A percentile compares a stretch with the other conserved stretches of the same genome.
Evolutionary conservation across 2,888 invertebrate genomes (phyloP).

Genomic region (Thyatira batis): DNA sequence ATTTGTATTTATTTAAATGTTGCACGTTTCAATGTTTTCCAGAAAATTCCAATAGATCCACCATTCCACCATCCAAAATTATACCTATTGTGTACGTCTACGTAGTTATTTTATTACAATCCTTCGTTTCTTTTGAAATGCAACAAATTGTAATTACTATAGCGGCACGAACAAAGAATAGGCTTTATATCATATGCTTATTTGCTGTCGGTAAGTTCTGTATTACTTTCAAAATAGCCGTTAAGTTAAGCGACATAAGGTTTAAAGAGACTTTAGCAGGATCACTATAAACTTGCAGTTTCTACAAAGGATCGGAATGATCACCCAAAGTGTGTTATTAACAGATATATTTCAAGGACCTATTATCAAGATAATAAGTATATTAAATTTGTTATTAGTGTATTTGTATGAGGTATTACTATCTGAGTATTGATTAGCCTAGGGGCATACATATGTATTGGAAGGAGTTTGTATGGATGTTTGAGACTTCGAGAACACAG

Average conservation of each 20-base stretch:
- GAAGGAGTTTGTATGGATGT: too few relatives aligned
- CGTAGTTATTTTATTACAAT: constrained; percentile 30
- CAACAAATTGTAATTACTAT: constrained; percentile 41
- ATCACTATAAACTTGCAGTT: neutral
- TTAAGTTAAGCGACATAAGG: neutral
- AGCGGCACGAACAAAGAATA: constrained; percentile 45
- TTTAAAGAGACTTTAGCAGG: neutral
- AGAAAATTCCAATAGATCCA: neutral
- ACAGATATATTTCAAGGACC: constrained; percentile 39
- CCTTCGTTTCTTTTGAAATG: constrained; percentile 36
- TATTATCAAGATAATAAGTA: constrained; percentile 46
- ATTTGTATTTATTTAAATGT: too few relatives aligned
- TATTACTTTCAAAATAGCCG: neutral
- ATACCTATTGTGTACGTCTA: constrained; percentile 17
- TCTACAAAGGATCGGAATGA: constrained; percentile 34
- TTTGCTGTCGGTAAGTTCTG: neutral
- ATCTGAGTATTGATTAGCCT: neutral
- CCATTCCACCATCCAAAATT: constrained; percentile 20
- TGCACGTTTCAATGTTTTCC: too few relatives aligned
- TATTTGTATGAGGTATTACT: neutral
- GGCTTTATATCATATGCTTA: neutral
- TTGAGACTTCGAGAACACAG: too few relatives aligned
- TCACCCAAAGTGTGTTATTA: constrained; percentile 42
- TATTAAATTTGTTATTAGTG: constrained; percentile 33
- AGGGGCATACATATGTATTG: neutral